A percentile compares a stretch with the other conserved stretches of the same genome.
Evolutionary conservation across 2,797 vertebrate species (phyloP).

Genomic region (Pangasius djambal): DNA sequence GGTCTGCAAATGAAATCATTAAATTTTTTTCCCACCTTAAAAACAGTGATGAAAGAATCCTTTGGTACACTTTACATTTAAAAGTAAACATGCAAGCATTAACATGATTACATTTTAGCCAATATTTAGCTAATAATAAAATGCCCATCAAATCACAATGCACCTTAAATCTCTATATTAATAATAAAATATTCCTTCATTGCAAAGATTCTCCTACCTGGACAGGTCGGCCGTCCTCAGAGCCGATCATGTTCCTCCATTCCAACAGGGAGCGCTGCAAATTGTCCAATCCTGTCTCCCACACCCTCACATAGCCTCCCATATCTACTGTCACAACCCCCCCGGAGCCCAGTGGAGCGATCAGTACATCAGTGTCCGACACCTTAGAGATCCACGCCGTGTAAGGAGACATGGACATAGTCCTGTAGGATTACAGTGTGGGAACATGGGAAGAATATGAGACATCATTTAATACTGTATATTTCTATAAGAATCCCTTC

Average conservation of each 20-base stretch:
- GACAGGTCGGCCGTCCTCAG: constrained; percentile 81
- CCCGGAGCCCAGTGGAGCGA: constrained; percentile 79
- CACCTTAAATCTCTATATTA: background rate
- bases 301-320: constrained; percentile 89
- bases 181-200: background rate
- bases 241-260: constrained; percentile 96
- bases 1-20: background rate
- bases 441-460: background rate
- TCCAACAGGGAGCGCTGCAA: constrained; percentile 90
- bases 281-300: constrained; percentile 89
- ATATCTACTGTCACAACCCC: constrained; percentile 90
- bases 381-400: constrained; percentile 89
- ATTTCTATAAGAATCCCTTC: background rate
- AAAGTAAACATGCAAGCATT: background rate
- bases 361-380: constrained; percentile 84
- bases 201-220: constrained; percentile 78
- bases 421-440: constrained; percentile 69
- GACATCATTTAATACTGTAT: background rate
- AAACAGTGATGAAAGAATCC: background rate
- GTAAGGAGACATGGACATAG: constrained; percentile 84
- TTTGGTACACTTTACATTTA: background rate
- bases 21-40: background rate
- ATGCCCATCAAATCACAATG: background rate
- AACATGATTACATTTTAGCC: background rate
- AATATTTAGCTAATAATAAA: background rate